A percentile compares a stretch with the other conserved stretches of the same genome.
These are phyloP conservation scores for Rhynchophorus ferrugineus DNA, from an alignment of 1,140 invertebrate species.

Conservation along the genomic window DNA sequence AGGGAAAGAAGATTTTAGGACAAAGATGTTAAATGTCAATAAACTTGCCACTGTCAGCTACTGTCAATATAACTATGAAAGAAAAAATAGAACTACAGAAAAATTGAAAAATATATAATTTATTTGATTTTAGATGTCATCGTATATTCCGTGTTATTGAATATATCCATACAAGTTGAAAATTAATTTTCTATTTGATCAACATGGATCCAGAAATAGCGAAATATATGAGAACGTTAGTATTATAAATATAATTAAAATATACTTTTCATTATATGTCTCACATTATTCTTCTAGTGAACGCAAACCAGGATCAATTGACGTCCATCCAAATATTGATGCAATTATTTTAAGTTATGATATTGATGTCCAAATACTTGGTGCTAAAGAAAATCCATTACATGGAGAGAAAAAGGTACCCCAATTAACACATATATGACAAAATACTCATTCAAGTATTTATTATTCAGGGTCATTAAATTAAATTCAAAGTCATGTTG, in stretches of 20 bases:
- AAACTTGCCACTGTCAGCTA: no score
- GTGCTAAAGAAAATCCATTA: conserved; percentile 75
- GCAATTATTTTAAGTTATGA: conserved; percentile 87
- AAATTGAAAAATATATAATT: no score
- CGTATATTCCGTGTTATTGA: no score
- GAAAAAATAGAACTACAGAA: no score
- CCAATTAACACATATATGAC: no score
- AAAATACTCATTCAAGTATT: background rate
- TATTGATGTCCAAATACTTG: conserved; percentile 77
- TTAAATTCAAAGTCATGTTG: no score
- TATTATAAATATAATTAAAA: conserved; percentile 15
- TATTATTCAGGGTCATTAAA: no score
- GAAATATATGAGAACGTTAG: conserved; percentile 53
- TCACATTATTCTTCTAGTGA: conserved; percentile 49
- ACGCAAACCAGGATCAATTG: conserved; percentile 73
- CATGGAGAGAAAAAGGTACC: conserved; percentile 78
- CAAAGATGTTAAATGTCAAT: no score
- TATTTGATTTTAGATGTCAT: no score
- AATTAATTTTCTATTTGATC: background rate
- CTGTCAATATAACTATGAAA: no score
- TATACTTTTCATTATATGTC: conserved; percentile 6
- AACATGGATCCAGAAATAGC: conserved; percentile 52
- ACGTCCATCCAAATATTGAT: conserved; percentile 86
- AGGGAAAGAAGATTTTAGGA: no score
- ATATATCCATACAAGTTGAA: no score